These are phyloP conservation scores for Teleiodes luculella DNA, from an alignment of 2,888 invertebrate genomes.

Conservation along the genomic window DNA sequence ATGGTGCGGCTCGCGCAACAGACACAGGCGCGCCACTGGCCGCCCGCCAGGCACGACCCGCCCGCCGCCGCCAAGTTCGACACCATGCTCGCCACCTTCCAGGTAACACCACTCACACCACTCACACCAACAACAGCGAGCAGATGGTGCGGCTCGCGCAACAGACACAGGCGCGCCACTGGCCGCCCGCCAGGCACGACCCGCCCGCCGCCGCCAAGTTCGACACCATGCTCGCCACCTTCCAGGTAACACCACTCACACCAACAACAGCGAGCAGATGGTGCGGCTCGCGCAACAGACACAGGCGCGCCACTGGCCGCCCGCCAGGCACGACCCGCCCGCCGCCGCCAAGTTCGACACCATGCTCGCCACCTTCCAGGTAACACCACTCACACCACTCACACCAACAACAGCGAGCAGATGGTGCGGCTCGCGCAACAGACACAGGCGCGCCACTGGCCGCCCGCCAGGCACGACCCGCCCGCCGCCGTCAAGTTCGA, in stretches of 20 bases:
- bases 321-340: constrained; percentile 77
- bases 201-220: constrained; percentile 79
- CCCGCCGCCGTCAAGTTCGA: constrained; percentile 78
- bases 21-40: constrained; percentile 91
- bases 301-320: constrained; percentile 90
- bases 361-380: constrained; percentile 84
- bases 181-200: constrained; percentile 82
- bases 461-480: constrained; percentile 79
- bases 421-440: constrained; percentile 84
- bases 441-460: constrained; percentile 91
- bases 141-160: constrained; percentile 81
- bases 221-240: constrained; percentile 81
- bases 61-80: constrained; percentile 78
- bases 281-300: constrained; percentile 88
- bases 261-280: too few species aligned
- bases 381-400: too few species aligned
- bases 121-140: too few species aligned
- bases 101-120: too few species aligned
- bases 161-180: constrained; percentile 91
- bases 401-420: too few species aligned
- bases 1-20: constrained; percentile 84
- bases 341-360: constrained; percentile 78
- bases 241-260: constrained; percentile 81
- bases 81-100: constrained; percentile 83
- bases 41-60: constrained; percentile 79